Evolutionary conservation across 2,888 invertebrate genomes (phyloP), one percentile per base, ranked within the genome.

Genomic region (Chrysomela aeneicollis): DNA sequence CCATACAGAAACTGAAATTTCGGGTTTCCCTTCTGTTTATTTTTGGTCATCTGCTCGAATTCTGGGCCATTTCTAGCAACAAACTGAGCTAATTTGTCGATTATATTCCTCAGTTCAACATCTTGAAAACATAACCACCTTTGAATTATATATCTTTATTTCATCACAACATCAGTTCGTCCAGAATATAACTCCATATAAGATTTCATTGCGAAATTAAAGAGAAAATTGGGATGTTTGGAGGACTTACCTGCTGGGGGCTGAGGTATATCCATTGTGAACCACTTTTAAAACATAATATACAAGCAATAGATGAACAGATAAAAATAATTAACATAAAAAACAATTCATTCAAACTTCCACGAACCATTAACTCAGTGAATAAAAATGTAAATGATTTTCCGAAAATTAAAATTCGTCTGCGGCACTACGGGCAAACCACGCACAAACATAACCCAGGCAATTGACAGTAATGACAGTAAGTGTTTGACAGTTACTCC

Each of bases 41-140:
- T 94, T 87, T 98, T 98, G 67, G 98, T 98, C 93, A 98, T 98
- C 85, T 94, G 92, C 86, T 98, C 98, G 85, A 98, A 98, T 82
- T 98, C 98, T n/a, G 96, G 97, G 59, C 98, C 98, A 92, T 98
- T 98, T 84, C 97, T 86, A 65, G 98, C 98, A 73, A 99, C 98
- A 88, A 98, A 98, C 84, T 97, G 96, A 12, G 98, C 98, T 77
- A 98, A 87, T 86, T 98, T 98, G 86, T 98, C 98, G 79, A 99
- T 98, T 79, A 98, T 97, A 86, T 96, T 97, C 80, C 94, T 91
- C 78, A 97, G 89, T 82, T 98, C 97, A 79, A 92, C 92, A 87
- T 98, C 98, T 92, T 82, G 71, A 50, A 69, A 71, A 72, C 68
- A 73, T 77, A 76, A 76, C 76, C 75, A 26, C 26, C 6, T 26